Conservation (phyloP, 2,113 vertebrate species). For the Chionodraco myersi region DNA sequence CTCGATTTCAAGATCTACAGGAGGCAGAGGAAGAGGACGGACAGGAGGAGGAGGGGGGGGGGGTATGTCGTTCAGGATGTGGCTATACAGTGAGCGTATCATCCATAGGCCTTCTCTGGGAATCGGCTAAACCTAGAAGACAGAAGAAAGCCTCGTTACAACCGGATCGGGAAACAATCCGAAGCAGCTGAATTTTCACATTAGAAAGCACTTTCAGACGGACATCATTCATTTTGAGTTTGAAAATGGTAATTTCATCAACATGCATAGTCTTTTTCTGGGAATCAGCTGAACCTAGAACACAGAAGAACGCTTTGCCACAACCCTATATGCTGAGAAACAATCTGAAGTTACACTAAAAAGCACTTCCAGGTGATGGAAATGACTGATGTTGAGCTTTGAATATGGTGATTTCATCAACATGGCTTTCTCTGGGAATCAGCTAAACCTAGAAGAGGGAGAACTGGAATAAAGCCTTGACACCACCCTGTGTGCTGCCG, state of each 20-base stretch:
- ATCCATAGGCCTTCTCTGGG: constrained; percentile 49
- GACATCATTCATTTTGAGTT: not conserved
- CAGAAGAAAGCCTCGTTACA: not conserved
- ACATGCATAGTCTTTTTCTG: not conserved
- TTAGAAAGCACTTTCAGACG: too few species aligned
- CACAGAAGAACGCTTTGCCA: too few species aligned
- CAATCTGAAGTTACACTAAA: too few species aligned
- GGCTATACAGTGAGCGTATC: constrained; percentile 62
- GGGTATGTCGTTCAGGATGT: constrained; percentile 65
- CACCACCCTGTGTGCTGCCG: too few species aligned
- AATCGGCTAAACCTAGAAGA: constrained; percentile 16
- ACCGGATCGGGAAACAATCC: not conserved
- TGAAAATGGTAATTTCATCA: not conserved
- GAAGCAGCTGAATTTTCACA: not conserved
- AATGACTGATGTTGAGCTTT: too few species aligned
- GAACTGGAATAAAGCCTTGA: not conserved
- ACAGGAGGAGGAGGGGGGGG: constrained; percentile 34
- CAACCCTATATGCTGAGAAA: too few species aligned
- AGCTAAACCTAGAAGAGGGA: not conserved
- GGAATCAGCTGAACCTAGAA: too few species aligned
- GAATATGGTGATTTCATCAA: too few species aligned
- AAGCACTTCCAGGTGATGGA: too few species aligned
- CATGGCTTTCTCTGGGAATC: too few species aligned
- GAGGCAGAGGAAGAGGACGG: constrained; percentile 20
- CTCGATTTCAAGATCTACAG: constrained; percentile 57